These are phyloP conservation scores for Halcyon chelicuti DNA, from an alignment of 2,797 vertebrate species.

Conservation along the genomic window DNA sequence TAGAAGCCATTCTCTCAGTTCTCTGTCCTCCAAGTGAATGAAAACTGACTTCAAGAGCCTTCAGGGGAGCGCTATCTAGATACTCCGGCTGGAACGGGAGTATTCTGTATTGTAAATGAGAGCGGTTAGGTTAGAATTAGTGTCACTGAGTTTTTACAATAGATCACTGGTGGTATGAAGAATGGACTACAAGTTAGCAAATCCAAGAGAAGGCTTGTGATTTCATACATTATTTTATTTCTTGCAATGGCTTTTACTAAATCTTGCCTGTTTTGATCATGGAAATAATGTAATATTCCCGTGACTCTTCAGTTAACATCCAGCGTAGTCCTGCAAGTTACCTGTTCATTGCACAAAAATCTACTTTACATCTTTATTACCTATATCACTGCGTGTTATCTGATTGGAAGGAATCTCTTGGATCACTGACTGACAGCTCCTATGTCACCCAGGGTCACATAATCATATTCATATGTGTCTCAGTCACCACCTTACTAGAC, in stretches of 20 bases:
- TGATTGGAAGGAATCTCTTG: neutral
- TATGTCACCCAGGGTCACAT: neutral
- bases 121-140: neutral
- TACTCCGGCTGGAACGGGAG: neutral
- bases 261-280: neutral
- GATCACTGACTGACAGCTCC: neutral
- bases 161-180: neutral
- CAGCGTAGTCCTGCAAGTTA: neutral
- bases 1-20: neutral
- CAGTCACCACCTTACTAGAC: neutral
- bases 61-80: neutral
- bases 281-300: neutral
- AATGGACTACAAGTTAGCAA: neutral
- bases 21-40: neutral
- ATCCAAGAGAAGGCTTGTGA: neutral
- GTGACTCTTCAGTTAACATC: neutral
- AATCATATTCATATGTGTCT: neutral
- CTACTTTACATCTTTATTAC: neutral
- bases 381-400: neutral
- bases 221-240: neutral
- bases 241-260: neutral
- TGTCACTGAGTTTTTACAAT: neutral
- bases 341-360: neutral
- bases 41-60: neutral
- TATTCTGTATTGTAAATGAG: neutral